Conservation (phyloP, 2,888 invertebrate genomes). For the Rotaria magnacalcarata region DNA sequence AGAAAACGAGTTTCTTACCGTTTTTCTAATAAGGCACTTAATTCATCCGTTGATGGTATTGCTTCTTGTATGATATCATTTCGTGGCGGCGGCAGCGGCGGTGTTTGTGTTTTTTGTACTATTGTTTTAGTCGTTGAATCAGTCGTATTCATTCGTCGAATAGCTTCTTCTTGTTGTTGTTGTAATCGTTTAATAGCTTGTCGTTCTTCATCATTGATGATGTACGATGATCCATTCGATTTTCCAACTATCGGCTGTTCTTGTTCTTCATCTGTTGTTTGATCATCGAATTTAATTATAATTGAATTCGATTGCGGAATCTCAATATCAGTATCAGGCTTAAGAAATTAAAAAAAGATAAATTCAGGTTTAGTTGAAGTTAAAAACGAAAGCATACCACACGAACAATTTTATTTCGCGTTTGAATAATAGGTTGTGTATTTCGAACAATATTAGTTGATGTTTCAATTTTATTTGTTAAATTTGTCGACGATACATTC, state of each 20-base stretch:
- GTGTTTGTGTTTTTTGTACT: background rate
- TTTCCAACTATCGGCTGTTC: background rate
- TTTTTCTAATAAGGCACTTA: slow-evolving; percentile 8
- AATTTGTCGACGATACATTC: background rate
- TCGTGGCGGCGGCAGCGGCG: background rate
- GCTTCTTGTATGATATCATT: background rate
- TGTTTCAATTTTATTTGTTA: background rate
- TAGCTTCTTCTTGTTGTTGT: slow-evolving; percentile 1
- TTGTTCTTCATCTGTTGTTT: slow-evolving; percentile 9
- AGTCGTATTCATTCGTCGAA: background rate
- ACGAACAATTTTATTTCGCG: slow-evolving; percentile 35
- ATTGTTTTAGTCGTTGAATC: background rate
- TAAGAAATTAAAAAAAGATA: background rate
- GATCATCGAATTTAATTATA: slow-evolving; percentile 17
- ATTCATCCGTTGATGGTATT: slow-evolving; percentile 30
- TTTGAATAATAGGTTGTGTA: background rate
- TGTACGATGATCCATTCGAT: background rate
- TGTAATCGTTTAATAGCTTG: slow-evolving; percentile 24
- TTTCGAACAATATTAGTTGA: background rate
- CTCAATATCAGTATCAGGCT: background rate
- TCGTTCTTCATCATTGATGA: background rate
- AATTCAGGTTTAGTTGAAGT: background rate
- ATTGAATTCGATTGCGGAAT: background rate
- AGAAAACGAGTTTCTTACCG: background rate
- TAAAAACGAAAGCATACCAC: background rate